Base-by-base conservation (phyloP, 2,113 vertebrate genomes). In the Etheostoma cragini region DNA sequence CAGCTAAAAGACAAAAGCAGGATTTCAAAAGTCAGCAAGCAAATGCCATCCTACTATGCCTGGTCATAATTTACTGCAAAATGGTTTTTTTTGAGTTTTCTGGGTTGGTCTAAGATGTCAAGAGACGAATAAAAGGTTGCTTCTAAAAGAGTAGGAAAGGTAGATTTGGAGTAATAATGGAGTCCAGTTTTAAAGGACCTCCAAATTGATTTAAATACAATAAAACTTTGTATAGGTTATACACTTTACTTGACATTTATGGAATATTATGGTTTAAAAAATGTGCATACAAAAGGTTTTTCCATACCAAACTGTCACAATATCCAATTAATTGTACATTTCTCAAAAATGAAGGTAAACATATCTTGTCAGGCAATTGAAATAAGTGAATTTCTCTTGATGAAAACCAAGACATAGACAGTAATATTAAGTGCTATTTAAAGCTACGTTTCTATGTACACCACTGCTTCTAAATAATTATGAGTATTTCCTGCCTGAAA, bases 1-100 rank as follows among this genome's bases (percentile, higher is more conserved):
- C 21, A 72, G n/a, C 72, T 71, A 35, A 42, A 64, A n/a, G 10
- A 84, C 1, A 81, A 84, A 83, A 7, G 1, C 5, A 74, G 4
- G 10, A 67, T 17, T 72, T 64, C 35, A 57, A 57, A 42, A 60
- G 8, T 49, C 5, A 26, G 17, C 33, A 21, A 26, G 6, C 3
- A 54, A 53, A 54, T 19, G 8, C 0, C 3, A 64, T 64, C 22
- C 22, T 15, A 42, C 22, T 19, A 38, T 62, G 2, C 11, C 11
- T n/a, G n/a, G 24, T 2, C 13, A 16, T 24, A 5, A 12, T 42
- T 42, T 42, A 21, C 17, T 15, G 15, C 26, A 46, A 24, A 46
- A 46, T 2, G n/a, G 5, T 54, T 6, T 66, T 19, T 12, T 12
- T 38, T 38, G 8, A 38, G 35, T 38, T 38, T 38, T 38, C 35